phyloP scores from a whole-genome alignment of 2,888 invertebrate genomes.

The Druceiella hillmani region DNA sequence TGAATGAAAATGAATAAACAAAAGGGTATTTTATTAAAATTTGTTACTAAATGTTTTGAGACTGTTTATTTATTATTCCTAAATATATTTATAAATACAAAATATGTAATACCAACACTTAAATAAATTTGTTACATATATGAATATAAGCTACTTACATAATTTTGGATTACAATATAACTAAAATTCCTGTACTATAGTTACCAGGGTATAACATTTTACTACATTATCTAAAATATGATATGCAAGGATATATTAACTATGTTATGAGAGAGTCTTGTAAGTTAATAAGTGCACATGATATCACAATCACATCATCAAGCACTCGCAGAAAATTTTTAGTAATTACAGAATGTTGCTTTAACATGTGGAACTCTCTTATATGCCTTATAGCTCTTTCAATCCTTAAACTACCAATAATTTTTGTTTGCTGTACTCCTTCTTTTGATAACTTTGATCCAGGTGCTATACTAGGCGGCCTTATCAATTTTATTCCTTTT shows the following conservation, averaged over 20 bases:
- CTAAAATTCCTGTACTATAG: too few species aligned
- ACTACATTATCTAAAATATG: neutral
- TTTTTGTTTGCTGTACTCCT: slow-evolving; percentile 13
- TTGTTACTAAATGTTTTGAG: too few species aligned
- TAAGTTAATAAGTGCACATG: slow-evolving; percentile 11
- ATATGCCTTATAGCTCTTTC: slow-evolving; percentile 6
- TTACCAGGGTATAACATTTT: too few species aligned
- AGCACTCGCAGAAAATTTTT: slow-evolving; percentile 7
- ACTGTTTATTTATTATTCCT: too few species aligned
- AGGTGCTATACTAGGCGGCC: slow-evolving; percentile 10
- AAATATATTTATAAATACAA: too few species aligned
- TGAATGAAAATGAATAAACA: too few species aligned
- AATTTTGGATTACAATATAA: too few species aligned
- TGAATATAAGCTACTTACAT: too few species aligned
- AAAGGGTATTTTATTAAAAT: too few species aligned
- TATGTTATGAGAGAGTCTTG: slow-evolving; percentile 12
- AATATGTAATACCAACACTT: too few species aligned
- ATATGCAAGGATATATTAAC: neutral
- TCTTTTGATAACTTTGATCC: slow-evolving; percentile 12
- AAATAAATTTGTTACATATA: too few species aligned
- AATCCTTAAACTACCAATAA: slow-evolving; percentile 12
- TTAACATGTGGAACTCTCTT: slow-evolving; percentile 5
- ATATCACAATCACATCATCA: slow-evolving; percentile 9
- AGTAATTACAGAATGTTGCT: slow-evolving; percentile 7
- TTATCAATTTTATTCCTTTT: slow-evolving; percentile 10